Evolutionary conservation across 2,888 invertebrate species (phyloP), one percentile per base, ranked within the genome.

Genomic region (Ormyrus nitidulus): DNA sequence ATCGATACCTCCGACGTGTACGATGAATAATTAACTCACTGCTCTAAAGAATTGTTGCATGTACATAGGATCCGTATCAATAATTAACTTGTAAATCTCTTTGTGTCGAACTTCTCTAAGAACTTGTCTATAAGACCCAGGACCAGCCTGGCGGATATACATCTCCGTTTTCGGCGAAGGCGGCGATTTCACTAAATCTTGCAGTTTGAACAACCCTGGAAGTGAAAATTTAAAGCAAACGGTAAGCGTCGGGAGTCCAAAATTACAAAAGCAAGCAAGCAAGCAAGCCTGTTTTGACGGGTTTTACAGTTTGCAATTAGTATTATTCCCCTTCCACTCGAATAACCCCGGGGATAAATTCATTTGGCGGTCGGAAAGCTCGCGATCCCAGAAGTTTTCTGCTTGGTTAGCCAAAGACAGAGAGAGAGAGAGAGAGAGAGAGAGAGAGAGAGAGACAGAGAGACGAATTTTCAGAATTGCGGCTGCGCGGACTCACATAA

Each of bases 41-140:
- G 97, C 96, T 91, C 97, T 93, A 82, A 98, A 96, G 90, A 98
- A 94, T 86, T 94, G 93, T 83, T 95, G 93, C 87, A 98, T 95
- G 86, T 95, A 94, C 85, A 93, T 93, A 0, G 97, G 95, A 88
- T 96, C 95, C 0, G 96, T 96, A 88, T 98, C 98, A 6, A 98
- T 95, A 82, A 98, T 95, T 77, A 98, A 93, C 87, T 97, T 96
- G 88, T 94, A 95, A 86, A 98, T 96, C 85, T 95, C 94, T 89
- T 97, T 97, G 88, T 96, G 95, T 83, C 97, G 95, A 58, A 98
- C 93, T 89, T 97, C 96, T 80, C 95, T 93, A 82, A 95, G 91
- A 51, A 95, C 93, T 86, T 94, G 93, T 78, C 95, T 92, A 91
- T 95, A 95, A 81, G 93, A 93, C 66, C 92, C 92, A 73, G 93